Percentiles rank a stretch among this genome's conserved stretches.
Evolutionary conservation across 2,797 vertebrate species (phyloP).

Genomic region (Sebastes variabilis): DNA sequence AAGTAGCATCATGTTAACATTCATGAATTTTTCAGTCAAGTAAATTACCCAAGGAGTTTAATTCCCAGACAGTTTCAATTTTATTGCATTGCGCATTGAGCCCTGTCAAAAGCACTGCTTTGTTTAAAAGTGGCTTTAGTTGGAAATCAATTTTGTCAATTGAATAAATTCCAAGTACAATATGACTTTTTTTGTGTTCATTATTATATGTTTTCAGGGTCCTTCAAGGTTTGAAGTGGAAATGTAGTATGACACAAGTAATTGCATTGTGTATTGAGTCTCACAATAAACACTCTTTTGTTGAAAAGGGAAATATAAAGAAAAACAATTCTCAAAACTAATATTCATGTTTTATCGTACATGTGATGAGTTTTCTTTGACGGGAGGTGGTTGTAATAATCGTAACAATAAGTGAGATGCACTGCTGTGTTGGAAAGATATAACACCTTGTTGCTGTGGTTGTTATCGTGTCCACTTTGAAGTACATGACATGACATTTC

Average conservation of each 20-base stretch:
- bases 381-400: background rate
- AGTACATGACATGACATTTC: background rate
- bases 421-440: background rate
- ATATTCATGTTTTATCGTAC: background rate
- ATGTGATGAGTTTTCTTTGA: background rate
- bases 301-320: background rate
- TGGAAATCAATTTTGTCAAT: background rate
- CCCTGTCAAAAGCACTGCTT: background rate
- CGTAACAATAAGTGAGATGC: background rate
- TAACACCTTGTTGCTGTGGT: background rate
- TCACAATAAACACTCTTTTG: conserved; percentile 6
- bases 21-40: background rate
- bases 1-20: background rate
- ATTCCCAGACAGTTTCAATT: background rate
- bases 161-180: background rate
- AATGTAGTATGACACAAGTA: background rate
- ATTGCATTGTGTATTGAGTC: conserved; percentile 24
- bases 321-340: background rate
- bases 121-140: background rate
- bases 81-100: conserved; percentile 1
- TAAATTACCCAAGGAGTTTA: background rate
- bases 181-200: background rate
- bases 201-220: background rate
- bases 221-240: background rate
- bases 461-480: background rate